Conservation (phyloP, 2,113 vertebrate species). For the Tachysurus vachellii region DNA sequence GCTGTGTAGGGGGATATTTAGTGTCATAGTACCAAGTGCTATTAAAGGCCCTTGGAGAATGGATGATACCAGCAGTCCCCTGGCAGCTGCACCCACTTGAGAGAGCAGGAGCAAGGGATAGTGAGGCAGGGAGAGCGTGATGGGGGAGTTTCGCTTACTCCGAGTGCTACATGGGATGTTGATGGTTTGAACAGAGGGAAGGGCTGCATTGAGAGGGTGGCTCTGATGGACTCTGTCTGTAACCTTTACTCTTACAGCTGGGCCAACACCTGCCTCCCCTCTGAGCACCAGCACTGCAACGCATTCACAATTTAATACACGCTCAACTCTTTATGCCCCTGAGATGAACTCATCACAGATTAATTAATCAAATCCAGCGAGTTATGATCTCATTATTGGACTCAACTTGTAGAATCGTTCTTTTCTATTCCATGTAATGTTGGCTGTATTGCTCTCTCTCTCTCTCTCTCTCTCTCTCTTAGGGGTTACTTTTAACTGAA, state of each 20-base stretch:
- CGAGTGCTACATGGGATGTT: constrained; percentile 55
- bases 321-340: constrained; percentile 37
- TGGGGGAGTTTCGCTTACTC: constrained; percentile 61
- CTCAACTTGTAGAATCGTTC: background rate
- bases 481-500: constrained; percentile 40
- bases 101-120: constrained; percentile 42
- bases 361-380: background rate
- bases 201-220: constrained; percentile 35
- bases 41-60: constrained; percentile 54
- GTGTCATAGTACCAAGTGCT: constrained; percentile 57
- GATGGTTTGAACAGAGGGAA: constrained; percentile 29
- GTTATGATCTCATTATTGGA: constrained; percentile 3
- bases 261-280: constrained; percentile 75
- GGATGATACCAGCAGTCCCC: constrained; percentile 52
- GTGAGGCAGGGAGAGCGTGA: constrained; percentile 42
- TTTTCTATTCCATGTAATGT: background rate
- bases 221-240: constrained; percentile 45
- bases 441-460: background rate
- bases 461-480: no score
- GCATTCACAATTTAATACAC: constrained; percentile 38
- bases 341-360: background rate
- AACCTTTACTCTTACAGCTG: constrained; percentile 84
- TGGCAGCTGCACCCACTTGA: constrained; percentile 52
- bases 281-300: constrained; percentile 55
- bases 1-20: constrained; percentile 47